Base-by-base conservation (phyloP, 92 coral and sea anemone species). In the Muricea muricata region DNA sequence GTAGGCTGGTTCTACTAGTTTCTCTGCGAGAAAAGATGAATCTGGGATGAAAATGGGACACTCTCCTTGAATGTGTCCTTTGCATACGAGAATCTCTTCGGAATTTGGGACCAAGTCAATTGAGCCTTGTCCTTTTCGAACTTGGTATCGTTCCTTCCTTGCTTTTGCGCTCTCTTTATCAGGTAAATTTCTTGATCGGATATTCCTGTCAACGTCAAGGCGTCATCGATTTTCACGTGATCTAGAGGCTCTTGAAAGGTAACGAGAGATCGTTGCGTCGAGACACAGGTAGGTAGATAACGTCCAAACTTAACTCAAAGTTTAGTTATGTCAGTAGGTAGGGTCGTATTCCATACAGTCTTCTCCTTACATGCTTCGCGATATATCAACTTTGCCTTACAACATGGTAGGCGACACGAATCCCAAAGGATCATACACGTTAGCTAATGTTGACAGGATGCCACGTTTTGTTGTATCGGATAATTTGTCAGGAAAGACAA, bases 161-260 rank as follows among this genome's bases (percentile, higher is more conserved):
- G 69, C 40, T 28, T 58, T 34, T 82, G 91, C 31, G 91, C 80
- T 82, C 79, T 52, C 31, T 76, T 63, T 34, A 87, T 74, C 91
- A 78, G 82, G 45, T 65, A 82, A 25, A 60, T 26, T 52, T 45
- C 68, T 23, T 72, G 80, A 26, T 15, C 15, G 15, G 58, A 4
- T 37, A 87, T 87, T 70, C 81, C 83, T 17, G 39, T 21, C 29
- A 73, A 82, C 29, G 84, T 58, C 41, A 87, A 65, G 29, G 72
- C 58, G 6, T 87, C 83, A 24, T 40, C 15, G 35, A 75, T 82
- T 50, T 82, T 73, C 17, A 85, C 52, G 78, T 87, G 83, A 50
- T 89, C 14, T 73, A 83, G 89, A n/a, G 54, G 89, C 77, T 54
- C 86, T 91, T 30, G 80, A 79, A 31, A 73, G 66, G 90, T 88